A percentile compares a stretch with the other conserved stretches of the same genome.
Conservation (phyloP, 30 jellyfish, hydroid and myxozoan species). For the Turritopsis rubra region DNA sequence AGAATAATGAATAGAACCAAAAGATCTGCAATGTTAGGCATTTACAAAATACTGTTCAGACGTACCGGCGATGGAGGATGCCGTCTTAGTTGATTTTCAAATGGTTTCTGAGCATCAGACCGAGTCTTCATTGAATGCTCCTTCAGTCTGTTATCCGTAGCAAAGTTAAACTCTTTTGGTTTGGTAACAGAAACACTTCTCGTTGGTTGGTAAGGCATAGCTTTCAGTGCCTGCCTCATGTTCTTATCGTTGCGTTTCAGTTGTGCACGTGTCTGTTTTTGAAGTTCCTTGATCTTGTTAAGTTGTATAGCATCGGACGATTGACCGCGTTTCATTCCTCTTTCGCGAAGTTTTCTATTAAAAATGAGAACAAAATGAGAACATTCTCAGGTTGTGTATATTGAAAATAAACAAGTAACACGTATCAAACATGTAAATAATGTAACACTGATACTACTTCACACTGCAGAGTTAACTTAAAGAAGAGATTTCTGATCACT, state of each 20-base stretch:
- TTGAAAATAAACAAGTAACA: not conserved
- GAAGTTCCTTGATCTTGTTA: slow-evolving; percentile 52
- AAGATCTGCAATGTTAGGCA: too few relatives aligned
- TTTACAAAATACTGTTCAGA: not conserved
- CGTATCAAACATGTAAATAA: too few relatives aligned
- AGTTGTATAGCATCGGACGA: slow-evolving; percentile 64
- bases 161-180: slow-evolving; percentile 73
- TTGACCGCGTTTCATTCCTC: slow-evolving; percentile 28
- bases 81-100: slow-evolving; percentile 60
- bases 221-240: slow-evolving; percentile 58
- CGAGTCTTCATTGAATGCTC: slow-evolving; percentile 68
- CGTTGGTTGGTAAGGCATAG: slow-evolving; percentile 47
- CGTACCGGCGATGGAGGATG: slow-evolving; percentile 90
- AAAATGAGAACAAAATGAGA: not conserved
- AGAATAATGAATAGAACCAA: too few relatives aligned
- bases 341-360: slow-evolving; percentile 29
- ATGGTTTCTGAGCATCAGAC: slow-evolving; percentile 39
- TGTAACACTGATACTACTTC: too few relatives aligned
- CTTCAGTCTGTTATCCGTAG: slow-evolving; percentile 75
- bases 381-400: not conserved
- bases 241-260: slow-evolving; percentile 39
- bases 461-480: too few relatives aligned
- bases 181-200: slow-evolving; percentile 47
- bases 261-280: slow-evolving; percentile 56
- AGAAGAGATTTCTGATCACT: too few relatives aligned